Percentiles rank a stretch among this genome's conserved stretches.
Conservation (phyloP, 2,797 vertebrate species). For the Clarias laeviceps region DNA sequence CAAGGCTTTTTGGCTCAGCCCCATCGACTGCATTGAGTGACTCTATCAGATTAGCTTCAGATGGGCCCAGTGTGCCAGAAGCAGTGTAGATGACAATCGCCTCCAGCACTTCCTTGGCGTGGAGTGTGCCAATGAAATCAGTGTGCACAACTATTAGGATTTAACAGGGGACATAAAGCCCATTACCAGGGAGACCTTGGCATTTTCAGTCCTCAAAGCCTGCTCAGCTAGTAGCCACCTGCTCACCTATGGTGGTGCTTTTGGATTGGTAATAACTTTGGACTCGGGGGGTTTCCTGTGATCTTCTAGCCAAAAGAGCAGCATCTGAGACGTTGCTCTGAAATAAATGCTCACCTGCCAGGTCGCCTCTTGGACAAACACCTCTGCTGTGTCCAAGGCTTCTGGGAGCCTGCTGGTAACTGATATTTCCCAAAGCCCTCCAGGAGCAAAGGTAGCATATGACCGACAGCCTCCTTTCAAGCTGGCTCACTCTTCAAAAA, state of each 20-base stretch:
- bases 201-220: constrained; percentile 55
- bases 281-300: constrained; percentile 60
- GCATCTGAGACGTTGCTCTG: constrained; percentile 50
- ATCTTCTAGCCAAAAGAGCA: constrained; percentile 55
- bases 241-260: constrained; percentile 58
- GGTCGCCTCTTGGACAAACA: constrained; percentile 47
- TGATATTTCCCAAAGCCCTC: constrained; percentile 52
- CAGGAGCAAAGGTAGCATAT: constrained; percentile 41
- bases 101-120: constrained; percentile 58
- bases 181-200: constrained; percentile 50
- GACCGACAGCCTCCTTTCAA: constrained; percentile 55
- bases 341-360: constrained; percentile 57
- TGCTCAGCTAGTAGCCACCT: constrained; percentile 41
- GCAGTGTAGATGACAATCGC: constrained; percentile 56
- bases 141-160: constrained; percentile 58
- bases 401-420: constrained; percentile 48
- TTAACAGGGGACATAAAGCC: constrained; percentile 50
- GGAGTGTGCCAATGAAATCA: constrained; percentile 63
- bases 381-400: constrained; percentile 43
- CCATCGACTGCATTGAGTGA: constrained; percentile 47
- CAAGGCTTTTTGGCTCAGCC: constrained; percentile 50
- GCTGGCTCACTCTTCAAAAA: constrained; percentile 18
- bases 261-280: constrained; percentile 62
- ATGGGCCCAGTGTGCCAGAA: constrained; percentile 50
- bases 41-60: constrained; percentile 59